phyloP scores from a whole-genome alignment of 2,797 vertebrate genomes.

The Columba guinea region DNA sequence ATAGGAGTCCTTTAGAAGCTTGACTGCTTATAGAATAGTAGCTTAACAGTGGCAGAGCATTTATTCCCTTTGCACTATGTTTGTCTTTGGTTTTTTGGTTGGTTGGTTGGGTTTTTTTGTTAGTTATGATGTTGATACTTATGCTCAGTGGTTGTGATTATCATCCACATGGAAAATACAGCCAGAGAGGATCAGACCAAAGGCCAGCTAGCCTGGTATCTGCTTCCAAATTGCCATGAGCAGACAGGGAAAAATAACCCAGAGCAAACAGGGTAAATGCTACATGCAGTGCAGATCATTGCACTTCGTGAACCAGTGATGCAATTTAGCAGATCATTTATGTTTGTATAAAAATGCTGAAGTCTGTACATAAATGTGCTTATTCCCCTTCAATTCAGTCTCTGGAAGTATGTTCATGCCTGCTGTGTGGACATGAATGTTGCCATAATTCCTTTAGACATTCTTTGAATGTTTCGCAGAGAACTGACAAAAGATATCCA shows the following conservation, averaged over 20 bases:
- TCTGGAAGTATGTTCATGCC: not conserved
- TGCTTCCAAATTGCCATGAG: not conserved
- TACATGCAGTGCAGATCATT: not conserved
- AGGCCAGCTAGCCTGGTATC: not conserved
- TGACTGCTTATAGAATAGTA: not conserved
- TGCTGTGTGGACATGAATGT: accelerated
- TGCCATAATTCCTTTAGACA: not conserved
- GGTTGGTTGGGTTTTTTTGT: not conserved
- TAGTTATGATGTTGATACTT: not conserved
- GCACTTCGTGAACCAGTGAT: not conserved
- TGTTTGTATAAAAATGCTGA: not conserved
- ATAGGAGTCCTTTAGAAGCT: not conserved
- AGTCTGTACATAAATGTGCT: not conserved
- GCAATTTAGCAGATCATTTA: not conserved
- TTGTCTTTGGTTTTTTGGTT: not conserved
- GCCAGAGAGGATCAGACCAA: not conserved
- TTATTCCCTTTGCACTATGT: not conserved
- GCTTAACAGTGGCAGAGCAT: not conserved
- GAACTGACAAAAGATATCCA: not conserved
- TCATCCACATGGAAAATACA: not conserved
- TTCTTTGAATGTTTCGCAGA: not conserved
- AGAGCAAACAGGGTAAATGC: not conserved
- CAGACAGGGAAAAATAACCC: not conserved
- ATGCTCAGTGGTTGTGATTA: not conserved
- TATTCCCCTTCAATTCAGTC: not conserved